Conservation (phyloP, 1,140 invertebrate species). For the Drosophila parvula region DNA sequence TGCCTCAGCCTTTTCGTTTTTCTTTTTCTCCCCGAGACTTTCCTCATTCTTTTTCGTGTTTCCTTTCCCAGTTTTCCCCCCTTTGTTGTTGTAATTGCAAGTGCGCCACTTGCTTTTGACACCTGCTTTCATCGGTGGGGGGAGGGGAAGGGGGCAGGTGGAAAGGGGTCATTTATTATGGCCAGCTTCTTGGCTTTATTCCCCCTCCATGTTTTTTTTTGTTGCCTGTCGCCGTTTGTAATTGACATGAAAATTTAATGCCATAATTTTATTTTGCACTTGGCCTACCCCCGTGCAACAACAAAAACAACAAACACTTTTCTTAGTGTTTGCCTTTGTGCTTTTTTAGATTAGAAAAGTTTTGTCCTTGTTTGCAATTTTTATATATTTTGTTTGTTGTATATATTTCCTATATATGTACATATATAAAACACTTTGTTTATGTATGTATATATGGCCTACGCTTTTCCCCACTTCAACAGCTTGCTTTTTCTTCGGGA, state of each 20-base stretch:
- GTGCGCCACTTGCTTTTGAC: constrained; percentile 56
- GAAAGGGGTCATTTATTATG: constrained; percentile 49
- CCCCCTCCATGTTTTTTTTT: constrained; percentile 5
- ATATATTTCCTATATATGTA: constrained; percentile 12
- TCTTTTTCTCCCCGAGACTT: background rate
- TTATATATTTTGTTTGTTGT: constrained; percentile 7
- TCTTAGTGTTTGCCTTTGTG: constrained; percentile 30
- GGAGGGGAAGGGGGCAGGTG: background rate
- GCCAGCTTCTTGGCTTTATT: constrained; percentile 42
- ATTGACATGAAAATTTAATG: constrained; percentile 67
- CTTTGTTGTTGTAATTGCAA: constrained; percentile 49
- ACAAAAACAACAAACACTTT: background rate
- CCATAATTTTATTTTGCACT: constrained; percentile 64
- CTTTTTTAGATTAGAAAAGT: constrained; percentile 62
- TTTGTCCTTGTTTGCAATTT: constrained; percentile 54
- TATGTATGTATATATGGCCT: constrained; percentile 24
- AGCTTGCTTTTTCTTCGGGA: background rate
- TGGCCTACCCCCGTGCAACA: constrained; percentile 48
- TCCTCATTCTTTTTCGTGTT: background rate
- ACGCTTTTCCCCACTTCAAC: constrained; percentile 3
- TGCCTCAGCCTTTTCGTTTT: constrained; percentile 1
- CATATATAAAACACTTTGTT: background rate
- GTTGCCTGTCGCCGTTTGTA: constrained; percentile 54
- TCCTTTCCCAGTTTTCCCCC: too few relatives aligned
- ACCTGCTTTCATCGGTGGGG: constrained; percentile 34